phyloP scores from a whole-genome alignment of 2,113 vertebrate species.

The Propithecus coquereli region DNA sequence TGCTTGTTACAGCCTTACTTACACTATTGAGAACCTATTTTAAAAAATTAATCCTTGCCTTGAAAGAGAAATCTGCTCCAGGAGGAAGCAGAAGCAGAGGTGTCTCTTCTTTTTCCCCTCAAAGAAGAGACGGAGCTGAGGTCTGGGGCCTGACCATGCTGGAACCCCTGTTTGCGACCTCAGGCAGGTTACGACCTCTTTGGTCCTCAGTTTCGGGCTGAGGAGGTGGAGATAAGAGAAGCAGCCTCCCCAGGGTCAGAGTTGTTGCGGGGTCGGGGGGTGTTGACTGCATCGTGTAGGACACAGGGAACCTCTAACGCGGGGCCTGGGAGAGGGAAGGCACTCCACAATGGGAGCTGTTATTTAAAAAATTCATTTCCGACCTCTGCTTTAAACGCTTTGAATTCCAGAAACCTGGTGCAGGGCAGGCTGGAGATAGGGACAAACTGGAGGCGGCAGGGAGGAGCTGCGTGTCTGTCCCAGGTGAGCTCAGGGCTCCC shows the following conservation, averaged over 20 bases:
- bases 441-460: accelerated
- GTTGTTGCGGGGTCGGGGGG: accelerated
- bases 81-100: accelerated
- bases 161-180: neutral
- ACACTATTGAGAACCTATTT: neutral
- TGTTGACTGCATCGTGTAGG: neutral
- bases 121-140: neutral
- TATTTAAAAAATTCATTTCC: neutral
- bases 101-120: neutral
- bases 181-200: neutral
- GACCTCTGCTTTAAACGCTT: neutral
- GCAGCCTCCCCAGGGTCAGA: too few relatives aligned
- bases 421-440: neutral
- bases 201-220: neutral
- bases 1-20: neutral
- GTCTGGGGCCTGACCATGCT: neutral
- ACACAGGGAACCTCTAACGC: neutral
- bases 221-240: neutral
- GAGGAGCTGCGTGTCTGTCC: neutral
- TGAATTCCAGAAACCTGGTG: neutral
- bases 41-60: neutral
- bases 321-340: neutral
- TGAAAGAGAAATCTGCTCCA: neutral
- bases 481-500: neutral
- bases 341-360: too few relatives aligned